Evolutionary conservation across 2,888 invertebrate species (phyloP).

Genomic region (Cosmorhoe ocellata): DNA sequence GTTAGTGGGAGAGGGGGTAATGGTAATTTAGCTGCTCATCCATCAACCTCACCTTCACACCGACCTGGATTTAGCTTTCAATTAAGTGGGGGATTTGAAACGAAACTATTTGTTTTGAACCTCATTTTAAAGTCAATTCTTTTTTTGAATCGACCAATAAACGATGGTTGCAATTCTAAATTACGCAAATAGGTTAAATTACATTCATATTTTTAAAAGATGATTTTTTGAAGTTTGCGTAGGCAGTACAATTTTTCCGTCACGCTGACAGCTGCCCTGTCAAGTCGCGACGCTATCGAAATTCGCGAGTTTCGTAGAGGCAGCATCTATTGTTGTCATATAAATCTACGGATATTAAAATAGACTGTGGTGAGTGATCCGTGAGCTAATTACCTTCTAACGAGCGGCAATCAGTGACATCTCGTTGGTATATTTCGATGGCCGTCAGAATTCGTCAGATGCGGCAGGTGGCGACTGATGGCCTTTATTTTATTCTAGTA

Average conservation of each 20-base stretch:
- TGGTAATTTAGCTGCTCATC: slow-evolving; percentile 73
- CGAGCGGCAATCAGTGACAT: slow-evolving; percentile 75
- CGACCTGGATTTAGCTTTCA: slow-evolving; percentile 69
- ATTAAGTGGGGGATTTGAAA: slow-evolving; percentile 53
- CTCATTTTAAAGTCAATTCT: too few species aligned
- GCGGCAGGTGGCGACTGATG: slow-evolving; percentile 66
- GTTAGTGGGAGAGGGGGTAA: slow-evolving; percentile 54
- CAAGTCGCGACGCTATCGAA: slow-evolving; percentile 31
- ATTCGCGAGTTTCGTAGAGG: slow-evolving; percentile 44
- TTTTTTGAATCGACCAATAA: too few species aligned
- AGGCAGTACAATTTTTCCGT: slow-evolving; percentile 32
- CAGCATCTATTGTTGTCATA: slow-evolving; percentile 35
- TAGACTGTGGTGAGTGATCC: slow-evolving; percentile 71
- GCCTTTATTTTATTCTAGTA: slow-evolving; percentile 71
- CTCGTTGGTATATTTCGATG: slow-evolving; percentile 67
- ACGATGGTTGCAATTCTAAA: too few species aligned
- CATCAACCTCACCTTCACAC: slow-evolving; percentile 64
- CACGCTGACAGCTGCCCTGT: slow-evolving; percentile 29
- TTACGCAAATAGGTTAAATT: too few species aligned
- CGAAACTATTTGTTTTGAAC: slow-evolving; percentile 11
- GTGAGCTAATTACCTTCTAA: slow-evolving; percentile 79
- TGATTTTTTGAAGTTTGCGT: slow-evolving; percentile 24
- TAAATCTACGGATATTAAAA: slow-evolving; percentile 51
- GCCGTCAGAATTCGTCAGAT: slow-evolving; percentile 50
- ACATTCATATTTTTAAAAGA: too few species aligned